Evolutionary conservation across 2,113 vertebrate genomes (phyloP), one percentile per base, ranked within the genome.

Genomic region (Crypturellus undulatus): DNA sequence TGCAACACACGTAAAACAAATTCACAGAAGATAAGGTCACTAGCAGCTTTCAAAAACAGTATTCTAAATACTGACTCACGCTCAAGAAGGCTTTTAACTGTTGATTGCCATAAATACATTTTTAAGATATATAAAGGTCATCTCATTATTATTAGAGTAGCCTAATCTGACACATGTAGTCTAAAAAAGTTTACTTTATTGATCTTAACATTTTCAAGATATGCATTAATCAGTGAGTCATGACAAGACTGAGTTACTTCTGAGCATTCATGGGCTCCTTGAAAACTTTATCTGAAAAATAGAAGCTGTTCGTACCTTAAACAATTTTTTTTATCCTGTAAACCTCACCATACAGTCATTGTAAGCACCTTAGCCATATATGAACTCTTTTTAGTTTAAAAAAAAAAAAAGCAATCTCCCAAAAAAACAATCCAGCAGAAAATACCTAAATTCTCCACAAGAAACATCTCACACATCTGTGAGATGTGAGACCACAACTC

Each of bases 101-200:
- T 24, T 84, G 24, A 77, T 83, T 79, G 54, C 19, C 28, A 84
- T 38, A 92, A 92, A 88, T 32, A 76, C 0, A 71, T 87, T 69
- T 89, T 85, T 69, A 43, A 90, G 87, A 38, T 4, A 60, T 51
- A 16, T 68, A 90, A 90, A 92, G 85, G 82, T 90, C 88, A 91
- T 28, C 63, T 82, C 70, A 71, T 87, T 68, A 84, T 82, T 81
- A 87, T 24, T 79, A 30, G 16, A 80, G 51, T 59, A 42, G 19
- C 71, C 47, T 90, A 79, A 73, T 72, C 34, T 76, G 75, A 79
- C 45, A 72, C 18, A 79, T n/a, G 38, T 59, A 13, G 34, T 90
- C 43, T 77, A 22, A 72, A 77, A 70, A n/a, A 47, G 49, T 15
- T 70, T 34, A 10, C 34, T 95, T 77, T 83, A 90, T 93, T 90